Conservation (phyloP, 2,888 invertebrate species). For the Synanthedon tipuliformis region DNA sequence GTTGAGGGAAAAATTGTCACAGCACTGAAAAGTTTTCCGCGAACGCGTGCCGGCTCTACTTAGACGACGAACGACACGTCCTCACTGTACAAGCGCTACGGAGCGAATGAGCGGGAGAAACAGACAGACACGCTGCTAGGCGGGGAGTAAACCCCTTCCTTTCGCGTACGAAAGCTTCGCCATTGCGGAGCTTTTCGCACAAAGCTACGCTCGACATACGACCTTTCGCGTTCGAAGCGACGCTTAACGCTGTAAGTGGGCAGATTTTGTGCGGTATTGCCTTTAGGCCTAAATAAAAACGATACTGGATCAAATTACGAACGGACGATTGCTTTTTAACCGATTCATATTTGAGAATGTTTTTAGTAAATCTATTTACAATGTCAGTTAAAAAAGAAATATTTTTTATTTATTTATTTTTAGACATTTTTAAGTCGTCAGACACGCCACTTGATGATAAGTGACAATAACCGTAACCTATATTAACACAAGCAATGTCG, state of each 20-base stretch:
- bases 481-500: too few relatives aligned
- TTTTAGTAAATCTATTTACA: not conserved
- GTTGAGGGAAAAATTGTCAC: constrained; percentile 25
- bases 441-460: too few relatives aligned
- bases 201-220: constrained; percentile 26
- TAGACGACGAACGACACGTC: constrained; percentile 26
- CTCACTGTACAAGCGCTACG: constrained; percentile 32
- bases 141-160: constrained; percentile 57
- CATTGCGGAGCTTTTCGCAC: constrained; percentile 53
- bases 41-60: constrained; percentile 30
- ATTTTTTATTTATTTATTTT: too few relatives aligned
- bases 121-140: constrained; percentile 17
- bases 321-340: constrained; percentile 14
- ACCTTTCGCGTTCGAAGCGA: constrained; percentile 24
- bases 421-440: too few relatives aligned
- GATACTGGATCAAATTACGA: constrained; percentile 32
- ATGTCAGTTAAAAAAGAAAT: too few relatives aligned
- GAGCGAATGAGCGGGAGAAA: constrained; percentile 47
- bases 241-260: constrained; percentile 64
- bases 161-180: constrained; percentile 46
- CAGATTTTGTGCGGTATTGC: constrained; percentile 60
- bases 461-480: too few relatives aligned
- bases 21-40: constrained; percentile 64
- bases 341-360: constrained; percentile 5
- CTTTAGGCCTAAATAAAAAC: constrained; percentile 63